phyloP scores from a whole-genome alignment of 2,797 vertebrate genomes.

The Eurystomus glaucurus region DNA sequence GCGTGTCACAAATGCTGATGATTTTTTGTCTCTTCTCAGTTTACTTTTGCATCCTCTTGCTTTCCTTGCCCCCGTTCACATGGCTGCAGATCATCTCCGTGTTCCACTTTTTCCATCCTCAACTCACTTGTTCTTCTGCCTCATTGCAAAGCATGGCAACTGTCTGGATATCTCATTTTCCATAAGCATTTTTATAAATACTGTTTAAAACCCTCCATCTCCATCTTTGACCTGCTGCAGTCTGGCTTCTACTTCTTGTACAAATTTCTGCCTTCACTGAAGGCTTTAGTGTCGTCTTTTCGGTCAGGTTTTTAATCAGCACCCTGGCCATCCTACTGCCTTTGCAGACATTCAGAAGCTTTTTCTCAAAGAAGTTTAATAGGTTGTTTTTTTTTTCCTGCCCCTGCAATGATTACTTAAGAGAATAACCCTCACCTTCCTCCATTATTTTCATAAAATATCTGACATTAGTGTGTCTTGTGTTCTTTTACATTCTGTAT shows the following conservation, averaged over 20 bases:
- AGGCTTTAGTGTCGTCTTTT: not conserved
- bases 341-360: not conserved
- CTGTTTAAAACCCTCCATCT: not conserved
- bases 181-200: not conserved
- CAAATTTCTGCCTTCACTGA: not conserved
- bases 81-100: not conserved
- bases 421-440: not conserved
- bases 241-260: not conserved
- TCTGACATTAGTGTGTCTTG: not conserved
- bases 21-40: not conserved
- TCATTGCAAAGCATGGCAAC: not conserved
- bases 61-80: not conserved
- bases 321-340: not conserved
- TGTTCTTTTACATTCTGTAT: not conserved
- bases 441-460: not conserved
- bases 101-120: not conserved
- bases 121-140: not conserved
- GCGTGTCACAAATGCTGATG: not conserved
- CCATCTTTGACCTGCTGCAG: not conserved
- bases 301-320: not conserved
- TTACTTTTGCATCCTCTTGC: not conserved
- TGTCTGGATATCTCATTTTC: not conserved
- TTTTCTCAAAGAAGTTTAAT: not conserved
- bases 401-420: not conserved
- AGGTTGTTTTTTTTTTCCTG: not conserved